Evolutionary conservation across 2,888 invertebrate genomes (phyloP), one percentile per base, ranked within the genome.

Genomic region (Ectemnius lituratus): DNA sequence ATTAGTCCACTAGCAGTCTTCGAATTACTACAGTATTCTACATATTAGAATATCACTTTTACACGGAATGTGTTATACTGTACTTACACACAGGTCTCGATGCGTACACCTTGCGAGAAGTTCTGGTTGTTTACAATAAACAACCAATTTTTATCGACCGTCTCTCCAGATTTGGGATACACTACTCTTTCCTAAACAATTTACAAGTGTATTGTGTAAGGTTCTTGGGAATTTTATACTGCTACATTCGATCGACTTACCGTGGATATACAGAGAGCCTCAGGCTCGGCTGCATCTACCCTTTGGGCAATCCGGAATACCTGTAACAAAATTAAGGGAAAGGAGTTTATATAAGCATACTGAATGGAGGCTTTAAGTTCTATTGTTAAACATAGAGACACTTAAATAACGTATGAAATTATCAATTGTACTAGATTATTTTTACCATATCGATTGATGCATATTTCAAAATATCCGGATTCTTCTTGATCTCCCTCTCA

Each of bases 51-150:
- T 23, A 23, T 23, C 23, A 23, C 2, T 23, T 23, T 23, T 23
- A 2, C 23, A 23, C 23, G 23, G 3, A 23, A 23, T 23, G 23
- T 23, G 23, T 23, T 47, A 2, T 47, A n/a, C 13, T 14, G 52
- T 66, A 93, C 94, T 94, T 91, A 96, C 96, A 90, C 75, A 92
- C 97, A 97, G 71, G 93, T 92, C 90, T 97, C 96, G 0, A 95
- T 93, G 59, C 94, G 92, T 57, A 96, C 93, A 18, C 94, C 95
- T 89, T 97, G 97, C 8, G 93, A 91, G 59, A 93, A 94, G 0
- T 93, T 89, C 0, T 92, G 92, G 14, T 93, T 92, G 86, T 97
- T 95, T 1, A 96, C 91, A 20, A 97, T 93, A 66, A 93, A 93
- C 82, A 93, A 92, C 95, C 95, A 96, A 74, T 94, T 92, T 4